Evolutionary conservation across 2,113 vertebrate genomes (phyloP), one percentile per base, ranked within the genome.

Genomic region (Megalops atlanticus): DNA sequence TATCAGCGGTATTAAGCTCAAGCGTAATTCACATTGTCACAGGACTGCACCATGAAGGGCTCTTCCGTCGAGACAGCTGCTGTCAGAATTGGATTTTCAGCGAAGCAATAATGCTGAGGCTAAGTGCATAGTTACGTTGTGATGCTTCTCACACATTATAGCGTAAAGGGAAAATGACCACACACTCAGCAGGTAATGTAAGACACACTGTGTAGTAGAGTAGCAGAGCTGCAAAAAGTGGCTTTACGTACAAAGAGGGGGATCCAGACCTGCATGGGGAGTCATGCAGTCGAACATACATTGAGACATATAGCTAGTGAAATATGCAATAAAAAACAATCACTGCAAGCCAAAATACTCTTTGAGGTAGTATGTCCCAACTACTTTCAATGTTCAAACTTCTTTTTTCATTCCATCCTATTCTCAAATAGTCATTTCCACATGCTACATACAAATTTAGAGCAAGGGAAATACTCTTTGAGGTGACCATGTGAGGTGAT

Each of bases 171-270:
- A 64, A n/a, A 31, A 27, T 2, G 8, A n/a, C 58, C 24, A 27
- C 31, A n/a, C 58, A 31, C 8, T 64, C 58, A 10, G n/a, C 8
- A n/a, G n/a, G 58, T 31, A n/a, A 64, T n/a, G 58, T 10, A 10
- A 64, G n/a, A 64, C n/a, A 64, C 58, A 31, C 58, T 64, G 58
- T n/a, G n/a, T n/a, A n/a, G n/a, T n/a, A n/a, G n/a, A 64, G 58
- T 64, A n/a, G 58, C 58, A 64, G 58, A 31, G n/a, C n/a, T 64
- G 58, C 6, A 24, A n/a, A 64, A 31, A 31, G 12, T n/a, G 31
- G 5, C 8, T 8, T 58, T 14, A 12, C 18, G 47, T 16, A 11
- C 47, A 49, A 11, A 4, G 47, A 49, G 47, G 18, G 24, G 49
- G 18, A 54, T 2, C 49, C 18, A 54, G 49, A 31, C 24, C 24